Evolutionary conservation across 1,140 invertebrate genomes (phyloP), one percentile per base, ranked within the genome.

Genomic region (Hydropsyche tenuis): DNA sequence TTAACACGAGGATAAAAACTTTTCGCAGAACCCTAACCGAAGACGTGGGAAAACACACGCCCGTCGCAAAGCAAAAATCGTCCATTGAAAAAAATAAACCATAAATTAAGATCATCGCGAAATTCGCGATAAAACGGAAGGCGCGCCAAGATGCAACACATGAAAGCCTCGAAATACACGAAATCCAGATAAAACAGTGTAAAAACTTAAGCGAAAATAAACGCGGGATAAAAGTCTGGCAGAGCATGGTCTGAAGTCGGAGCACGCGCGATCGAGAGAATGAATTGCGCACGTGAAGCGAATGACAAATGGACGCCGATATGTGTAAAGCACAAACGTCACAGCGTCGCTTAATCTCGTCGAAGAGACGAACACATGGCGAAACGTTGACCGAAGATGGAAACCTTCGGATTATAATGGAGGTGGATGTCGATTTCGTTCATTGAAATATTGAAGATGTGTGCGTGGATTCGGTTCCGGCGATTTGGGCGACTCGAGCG

Each of bases 241-340:
- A 20, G 22, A 23, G 56, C 20, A 60, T 60, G 22, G 56, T 0
- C 20, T 60, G 22, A 43, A 68, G 65, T 68, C 65, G 65, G 45
- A 75, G 69, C 73, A 75, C 68, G 73, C 60, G 63, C 73, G 56
- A 72, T 46, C 56, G 65, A 68, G 37, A 71, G 60, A 75, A 75
- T 75, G 68, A 75, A 75, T 75, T 75, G 68, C 60, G 73, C 62
- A 75, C 73, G 73, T 71, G 73, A 48, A 71, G 30, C 6, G 73
- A 71, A 75, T 73, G 42, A 65, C 27, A 71, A 71, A 75, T 65
- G 37, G 27, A 64, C 37, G 7, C 42, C 37, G 51, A n/a, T 53
- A 53, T 25, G 56, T 60, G 23, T 68, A 22, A 68, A 43, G 53
- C 53, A 42, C 64, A 72, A 72, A 72, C 42, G 42, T 60, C 43